These are phyloP conservation scores for Eudemis profundana DNA, from an alignment of 2,888 invertebrate species.

Conservation along the genomic window DNA sequence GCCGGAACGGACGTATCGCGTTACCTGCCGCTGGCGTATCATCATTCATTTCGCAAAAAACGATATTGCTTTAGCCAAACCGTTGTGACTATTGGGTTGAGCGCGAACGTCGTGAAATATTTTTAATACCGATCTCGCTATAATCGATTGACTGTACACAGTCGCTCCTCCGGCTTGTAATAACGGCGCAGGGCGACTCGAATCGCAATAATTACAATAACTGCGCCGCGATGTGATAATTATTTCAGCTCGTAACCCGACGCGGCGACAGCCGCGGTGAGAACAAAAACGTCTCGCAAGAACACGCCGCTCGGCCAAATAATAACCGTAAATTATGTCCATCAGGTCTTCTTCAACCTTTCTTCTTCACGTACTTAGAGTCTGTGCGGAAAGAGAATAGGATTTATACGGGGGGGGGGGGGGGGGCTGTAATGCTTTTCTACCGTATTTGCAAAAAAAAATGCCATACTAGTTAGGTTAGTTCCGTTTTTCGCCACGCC, in stretches of 20 bases:
- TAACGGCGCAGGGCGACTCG: conserved; percentile 60
- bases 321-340: conserved; percentile 27
- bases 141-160: conserved; percentile 79
- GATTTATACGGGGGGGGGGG: no score
- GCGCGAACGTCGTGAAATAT: conserved; percentile 63
- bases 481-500: no score
- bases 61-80: conserved; percentile 68
- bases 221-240: conserved; percentile 55
- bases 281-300: conserved; percentile 42
- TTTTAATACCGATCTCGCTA: conserved; percentile 69
- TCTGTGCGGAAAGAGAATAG: no score
- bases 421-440: no score
- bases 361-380: conserved; percentile 7
- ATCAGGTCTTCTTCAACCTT: conserved; percentile 21
- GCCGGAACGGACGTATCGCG: conserved; percentile 66
- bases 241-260: conserved; percentile 51
- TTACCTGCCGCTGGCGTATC: conserved; percentile 71
- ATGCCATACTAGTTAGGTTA: no score
- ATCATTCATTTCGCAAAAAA: conserved; percentile 74
- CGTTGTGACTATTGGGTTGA: conserved; percentile 55
- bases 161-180: conserved; percentile 61
- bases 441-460: no score
- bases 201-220: conserved; percentile 66
- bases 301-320: conserved; percentile 26
- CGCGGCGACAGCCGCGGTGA: conserved; percentile 44